Base-by-base conservation (phyloP, 2,797 vertebrate genomes). In the Sebastes vulpes region DNA sequence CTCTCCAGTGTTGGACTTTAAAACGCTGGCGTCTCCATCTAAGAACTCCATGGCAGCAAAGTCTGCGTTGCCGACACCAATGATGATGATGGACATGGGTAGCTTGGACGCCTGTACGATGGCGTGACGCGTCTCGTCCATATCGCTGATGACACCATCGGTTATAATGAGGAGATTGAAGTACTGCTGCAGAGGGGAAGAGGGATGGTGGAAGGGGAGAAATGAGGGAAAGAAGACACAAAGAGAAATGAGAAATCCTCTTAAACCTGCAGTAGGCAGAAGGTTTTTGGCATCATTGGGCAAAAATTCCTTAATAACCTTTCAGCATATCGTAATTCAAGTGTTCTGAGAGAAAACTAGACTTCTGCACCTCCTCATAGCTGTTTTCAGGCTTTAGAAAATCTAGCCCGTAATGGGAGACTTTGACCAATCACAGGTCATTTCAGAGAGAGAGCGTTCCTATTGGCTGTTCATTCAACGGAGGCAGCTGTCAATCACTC, bases 11-110 rank as follows among this genome's bases (percentile, higher is more conserved):
- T 97, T 88, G 53, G 99, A 98, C 84, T 97, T 95, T 92, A 99
- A 91, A 26, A 94, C 95, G 0, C 97, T 97, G 93, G 95, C 97
- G 80, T 99, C 99, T 57, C 98, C 99, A 0, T 99, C 99, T 75
- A 99, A 95, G 92, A 99, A 99, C 94, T 99, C 99, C 99, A 99
- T 99, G 91, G 98, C 99, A 0, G 97, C 96, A 0, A 99, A 99
- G 95, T 99, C 99, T 0, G 99, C 99, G 0, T 99, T 99, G 81
- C 99, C 99, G 63, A 99, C 99, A 0, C 99, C 99, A 0, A 99
- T 97, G 25, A 99, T 99, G 91, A 99, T 99, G 91, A 99, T 98
- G 85, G 99, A 99, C 99, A 99, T 99, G 86, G 99, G 98, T 78
- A 99, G 93, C 93, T 97, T 98, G 66, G 99, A 98, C 0, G 98